Evolutionary conservation across 2,888 invertebrate genomes (phyloP), one percentile per base, ranked within the genome.

Genomic region (Eupithecia subumbrata): DNA sequence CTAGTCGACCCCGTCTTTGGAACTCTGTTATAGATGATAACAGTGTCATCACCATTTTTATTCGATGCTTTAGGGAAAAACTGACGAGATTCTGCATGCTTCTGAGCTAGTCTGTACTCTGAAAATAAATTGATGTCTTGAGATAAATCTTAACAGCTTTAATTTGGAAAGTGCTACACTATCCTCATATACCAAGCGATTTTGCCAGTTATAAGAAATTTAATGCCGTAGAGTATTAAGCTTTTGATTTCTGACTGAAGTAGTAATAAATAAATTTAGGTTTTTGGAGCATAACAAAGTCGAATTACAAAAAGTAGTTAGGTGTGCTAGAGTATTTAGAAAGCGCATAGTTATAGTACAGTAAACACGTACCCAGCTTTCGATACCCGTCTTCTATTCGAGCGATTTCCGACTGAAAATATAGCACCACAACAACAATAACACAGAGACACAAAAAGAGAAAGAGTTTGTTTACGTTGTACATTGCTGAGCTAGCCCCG

Each of bases 1-100:
- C 98, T 98, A 12, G 99, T 99, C 30, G 99, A 99, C 22, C 98
- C 99, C 48, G 99, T 99, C 94, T 99, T 99, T 12, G 99, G 99
- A 75, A 99, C 98, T 85, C 99, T 96, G 92, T 99, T 99, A 91
- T 99, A 99, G 83, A 99, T 97, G 78, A 99, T 96, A 70, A 99
- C 96, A 79, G 97, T 88, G 86, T 97, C 96, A 86, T 97, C 96
- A 75, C 96, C 95, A 83, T 91, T 92, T 85, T 87, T 92, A 77
- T 88, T 88, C 73, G 80, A 63, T 16, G 82, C 72, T 84, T 88
- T 92, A 63, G 91, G 90, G 70, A 89, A 90, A 86, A 94, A 93
- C 78, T 91, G 90, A 40, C 92, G 92, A 84, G 93, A 88, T 81
- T 91, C 92, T 71, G 90, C 81, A 69, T 89, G 91, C 45, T 88